Percentiles rank a stretch among this genome's conserved stretches.
Conservation (phyloP, 2,113 vertebrate genomes). For the Sakesphorus luctuosus region DNA sequence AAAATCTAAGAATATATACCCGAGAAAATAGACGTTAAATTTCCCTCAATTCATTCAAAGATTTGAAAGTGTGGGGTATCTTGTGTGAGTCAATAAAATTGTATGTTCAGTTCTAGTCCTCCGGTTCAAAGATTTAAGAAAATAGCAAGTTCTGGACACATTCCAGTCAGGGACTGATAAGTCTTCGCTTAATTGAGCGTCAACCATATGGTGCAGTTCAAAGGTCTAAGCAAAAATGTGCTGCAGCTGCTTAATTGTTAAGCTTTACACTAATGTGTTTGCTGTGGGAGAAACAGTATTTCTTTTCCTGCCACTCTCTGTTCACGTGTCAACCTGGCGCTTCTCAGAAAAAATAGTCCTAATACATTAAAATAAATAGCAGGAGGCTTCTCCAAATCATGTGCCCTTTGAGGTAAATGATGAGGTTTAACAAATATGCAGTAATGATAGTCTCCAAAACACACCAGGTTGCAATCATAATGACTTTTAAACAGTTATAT, state of each 20-base stretch:
- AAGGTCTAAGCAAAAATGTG: conserved; percentile 45
- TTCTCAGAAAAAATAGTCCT: background rate
- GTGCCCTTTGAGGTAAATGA: background rate
- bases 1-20: background rate
- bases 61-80: background rate
- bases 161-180: conserved; percentile 15
- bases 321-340: background rate
- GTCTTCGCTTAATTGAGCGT: conserved; percentile 20
- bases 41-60: background rate
- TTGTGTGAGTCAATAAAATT: background rate
- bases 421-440: background rate
- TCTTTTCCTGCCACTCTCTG: conserved; percentile 9
- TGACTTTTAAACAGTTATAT: background rate
- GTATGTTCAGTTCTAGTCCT: background rate
- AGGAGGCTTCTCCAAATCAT: background rate
- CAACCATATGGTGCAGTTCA: conserved; percentile 52
- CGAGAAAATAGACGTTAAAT: background rate
- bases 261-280: conserved; percentile 14
- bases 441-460: background rate
- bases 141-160: background rate
- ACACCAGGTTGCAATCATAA: background rate
- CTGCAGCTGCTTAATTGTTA: conserved; percentile 14
- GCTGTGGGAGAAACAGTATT: background rate
- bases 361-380: background rate
- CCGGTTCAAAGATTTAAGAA: conserved; percentile 12